Evolutionary conservation across 1,140 invertebrate species (phyloP), one percentile per base, ranked within the genome.

Genomic region (Plutomurus gul): DNA sequence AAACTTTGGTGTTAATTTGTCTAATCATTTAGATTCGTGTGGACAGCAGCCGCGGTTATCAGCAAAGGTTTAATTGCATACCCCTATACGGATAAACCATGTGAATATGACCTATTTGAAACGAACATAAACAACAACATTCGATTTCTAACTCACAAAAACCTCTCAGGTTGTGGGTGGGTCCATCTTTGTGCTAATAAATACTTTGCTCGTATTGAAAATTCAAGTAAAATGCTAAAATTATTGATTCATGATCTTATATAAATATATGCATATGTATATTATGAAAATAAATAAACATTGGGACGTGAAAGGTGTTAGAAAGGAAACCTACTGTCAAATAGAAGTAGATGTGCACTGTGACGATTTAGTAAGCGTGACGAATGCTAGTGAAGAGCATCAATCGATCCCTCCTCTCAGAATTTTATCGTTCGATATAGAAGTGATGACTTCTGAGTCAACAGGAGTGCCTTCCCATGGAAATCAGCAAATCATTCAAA

Each of bases 351-450:
- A 82, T 47, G 76, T 80, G 6, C 46, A 77, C 43, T 78, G 49
- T 47, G 18, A 71, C 3, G 18, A 73, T 16, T 39, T 81, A 4
- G 20, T 5, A 20, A 36, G 8, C 0, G 1, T 13, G 16, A 1
- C 20, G 10, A 39, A 37, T 22, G 27, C 22, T 25, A 20, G 27
- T 11, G 13, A 4, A 10, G 47, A 71, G 30, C 7, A 22, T 4
- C 49, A 72, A n/a, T 5, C 13, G 3, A 43, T 75, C 76, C 75
- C 73, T 33, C 36, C 77, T 7, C 20, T 78, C 7, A 49, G 82
- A 16, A 70, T 82, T 78, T 46, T 83, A 13, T 82, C 80, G 7
- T 83, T 83, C 47, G 82, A 83, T 65, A 79, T 82, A 70, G 80
- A 81, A 78, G 39, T 60, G 18, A 27, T 74, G 75, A n/a, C 36